Conservation (phyloP, 1,140 invertebrate genomes). For the Bradysia coprophila region DNA sequence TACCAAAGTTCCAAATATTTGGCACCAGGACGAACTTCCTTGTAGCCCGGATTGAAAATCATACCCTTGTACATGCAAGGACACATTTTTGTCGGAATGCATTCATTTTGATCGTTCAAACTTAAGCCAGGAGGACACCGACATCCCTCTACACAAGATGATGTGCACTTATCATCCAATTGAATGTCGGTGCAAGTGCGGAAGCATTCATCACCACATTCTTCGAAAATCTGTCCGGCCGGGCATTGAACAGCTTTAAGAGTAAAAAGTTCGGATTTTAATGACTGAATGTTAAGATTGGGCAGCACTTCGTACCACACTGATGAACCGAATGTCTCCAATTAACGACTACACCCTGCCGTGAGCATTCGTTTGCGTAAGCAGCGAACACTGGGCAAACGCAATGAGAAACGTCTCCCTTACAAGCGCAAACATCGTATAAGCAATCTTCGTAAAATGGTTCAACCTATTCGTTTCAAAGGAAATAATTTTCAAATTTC, state of each 20-base stretch:
- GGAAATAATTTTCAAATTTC: too few relatives aligned
- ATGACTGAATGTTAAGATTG: not conserved
- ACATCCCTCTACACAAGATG: conserved; percentile 70
- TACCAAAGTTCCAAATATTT: conserved; percentile 50
- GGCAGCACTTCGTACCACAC: conserved; percentile 34
- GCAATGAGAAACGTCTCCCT: conserved; percentile 39
- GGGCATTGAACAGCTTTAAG: conserved; percentile 46
- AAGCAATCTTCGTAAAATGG: conserved; percentile 62
- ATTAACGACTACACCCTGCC: conserved; percentile 43
- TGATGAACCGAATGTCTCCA: conserved; percentile 61
- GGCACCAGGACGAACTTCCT: conserved; percentile 44
- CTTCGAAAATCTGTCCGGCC: conserved; percentile 57
- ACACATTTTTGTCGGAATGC: conserved; percentile 56
- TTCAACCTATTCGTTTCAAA: too few relatives aligned
- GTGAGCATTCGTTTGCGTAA: conserved; percentile 62
- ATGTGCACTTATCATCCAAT: conserved; percentile 10
- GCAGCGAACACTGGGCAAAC: conserved; percentile 62
- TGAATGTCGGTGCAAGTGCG: conserved; percentile 46
- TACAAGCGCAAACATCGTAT: conserved; percentile 74
- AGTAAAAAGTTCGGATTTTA: conserved; percentile 2
- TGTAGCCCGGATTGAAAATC: conserved; percentile 53
- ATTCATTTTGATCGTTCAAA: conserved; percentile 46
- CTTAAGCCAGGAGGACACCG: conserved; percentile 63
- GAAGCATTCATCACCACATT: conserved; percentile 56
- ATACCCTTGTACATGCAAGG: conserved; percentile 53